Evolutionary conservation across 2,797 vertebrate genomes (phyloP).

Genomic region (Sarcoramphus papa): DNA sequence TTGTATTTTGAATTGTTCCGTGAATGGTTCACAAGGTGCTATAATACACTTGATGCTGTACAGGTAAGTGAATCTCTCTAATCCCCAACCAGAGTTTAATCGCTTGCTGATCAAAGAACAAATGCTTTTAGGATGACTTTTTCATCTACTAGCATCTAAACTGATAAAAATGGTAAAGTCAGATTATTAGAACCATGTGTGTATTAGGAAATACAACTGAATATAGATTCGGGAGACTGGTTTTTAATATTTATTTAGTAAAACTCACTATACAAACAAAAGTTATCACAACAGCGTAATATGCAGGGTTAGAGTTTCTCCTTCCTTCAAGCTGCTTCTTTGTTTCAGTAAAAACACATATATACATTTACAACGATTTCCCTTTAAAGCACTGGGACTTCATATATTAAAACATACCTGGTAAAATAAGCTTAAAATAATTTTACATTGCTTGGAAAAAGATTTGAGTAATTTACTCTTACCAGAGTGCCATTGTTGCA

Average conservation of each 20-base stretch:
- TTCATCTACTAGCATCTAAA: neutral
- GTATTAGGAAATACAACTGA: constrained; percentile 26
- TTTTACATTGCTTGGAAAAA: constrained; percentile 58
- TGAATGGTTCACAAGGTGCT: neutral
- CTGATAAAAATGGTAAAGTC: neutral
- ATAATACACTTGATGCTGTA: neutral
- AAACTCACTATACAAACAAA: constrained; percentile 63
- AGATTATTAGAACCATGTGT: neutral
- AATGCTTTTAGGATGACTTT: neutral
- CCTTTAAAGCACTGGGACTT: constrained; percentile 38
- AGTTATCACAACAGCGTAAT: constrained; percentile 34
- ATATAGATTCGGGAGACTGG: neutral
- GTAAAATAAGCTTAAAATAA: constrained; percentile 62
- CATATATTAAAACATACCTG: constrained; percentile 59
- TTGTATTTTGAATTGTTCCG: neutral
- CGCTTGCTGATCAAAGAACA: neutral
- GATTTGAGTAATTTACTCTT: constrained; percentile 69
- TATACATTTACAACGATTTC: constrained; percentile 23
- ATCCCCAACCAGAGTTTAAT: neutral
- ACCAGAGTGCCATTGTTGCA: constrained; percentile 60
- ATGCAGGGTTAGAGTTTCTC: neutral
- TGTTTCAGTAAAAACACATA: constrained; percentile 50
- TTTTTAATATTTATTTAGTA: constrained; percentile 62
- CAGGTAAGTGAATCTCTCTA: neutral
- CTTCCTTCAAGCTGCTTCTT: neutral